Evolutionary conservation across 2,113 vertebrate species (phyloP), one percentile per base, ranked within the genome.

Genomic region (Emydura subglobosa): DNA sequence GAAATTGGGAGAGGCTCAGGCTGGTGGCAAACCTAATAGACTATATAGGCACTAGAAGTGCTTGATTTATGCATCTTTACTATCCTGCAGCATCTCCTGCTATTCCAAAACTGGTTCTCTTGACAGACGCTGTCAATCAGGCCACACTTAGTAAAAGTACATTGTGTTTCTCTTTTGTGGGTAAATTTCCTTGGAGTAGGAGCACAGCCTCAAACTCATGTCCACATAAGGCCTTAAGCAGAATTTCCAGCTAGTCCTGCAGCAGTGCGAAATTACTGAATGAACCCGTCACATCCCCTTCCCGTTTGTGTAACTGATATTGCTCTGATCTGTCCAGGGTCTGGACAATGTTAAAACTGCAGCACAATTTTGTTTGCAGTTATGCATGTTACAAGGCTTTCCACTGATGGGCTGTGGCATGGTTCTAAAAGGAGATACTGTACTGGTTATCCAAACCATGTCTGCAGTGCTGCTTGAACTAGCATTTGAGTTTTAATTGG

Each of bases 1-100:
- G 16, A 4, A 59, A 53, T 79, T n/a, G 79, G 91, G 49, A 34
- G n/a, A 86, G 80, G 5, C 6, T 24, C 42, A 4, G 39, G 0
- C 44, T 1, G 19, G 19, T 54, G 31, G 51, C 44, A 91, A 39
- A 55, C 10, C 27, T 85, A 27, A 55, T 0, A 0, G 31, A 39
- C 72, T 53, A 89, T 14, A 42, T 25, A 44, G 72, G 16, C 0
- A 1, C 55, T 91, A 25, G 29, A 47, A 25, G 19, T 44, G 39
- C 42, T 47, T 78, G 22, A 78, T 78, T 47, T 44, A 47, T 78
- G 13, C 74, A 47, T 78, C 24, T 44, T 42, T 53, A 34, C 31
- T 74, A 85, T 79, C 24, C 21, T 24, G n/a, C 44, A 51, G 21
- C 44, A 74, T 61, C 87, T 89, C 80, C 49, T 85, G 54, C 27